Percentiles rank a stretch among this genome's conserved stretches.
These are phyloP conservation scores for Iphiclides podalirius DNA, from an alignment of 2,888 invertebrate genomes.

Conservation along the genomic window DNA sequence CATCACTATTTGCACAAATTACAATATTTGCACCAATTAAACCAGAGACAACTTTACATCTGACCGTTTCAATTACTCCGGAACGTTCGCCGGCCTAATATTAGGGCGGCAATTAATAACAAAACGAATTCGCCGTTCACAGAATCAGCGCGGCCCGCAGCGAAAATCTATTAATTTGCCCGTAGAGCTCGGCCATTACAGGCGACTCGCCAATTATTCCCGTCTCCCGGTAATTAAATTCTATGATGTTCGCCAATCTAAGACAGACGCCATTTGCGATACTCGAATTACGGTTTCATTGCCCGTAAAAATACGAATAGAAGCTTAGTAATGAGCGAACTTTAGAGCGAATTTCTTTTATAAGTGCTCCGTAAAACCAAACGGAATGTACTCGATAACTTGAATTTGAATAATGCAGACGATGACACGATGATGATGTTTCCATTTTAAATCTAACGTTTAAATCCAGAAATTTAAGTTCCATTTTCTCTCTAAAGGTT, in stretches of 20 bases:
- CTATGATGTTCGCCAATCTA: slow-evolving; percentile 72
- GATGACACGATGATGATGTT: background rate
- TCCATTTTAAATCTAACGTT: no score
- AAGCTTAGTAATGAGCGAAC: slow-evolving; percentile 30
- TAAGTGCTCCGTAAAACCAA: slow-evolving; percentile 7
- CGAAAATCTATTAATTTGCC: slow-evolving; percentile 74
- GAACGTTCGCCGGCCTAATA: slow-evolving; percentile 47
- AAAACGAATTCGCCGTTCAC: slow-evolving; percentile 45
- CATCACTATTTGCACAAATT: slow-evolving; percentile 12
- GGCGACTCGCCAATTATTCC: slow-evolving; percentile 73
- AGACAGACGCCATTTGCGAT: slow-evolving; percentile 73
- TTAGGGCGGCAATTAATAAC: slow-evolving; percentile 64
- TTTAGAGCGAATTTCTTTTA: slow-evolving; percentile 23
- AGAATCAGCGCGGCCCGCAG: slow-evolving; percentile 54
- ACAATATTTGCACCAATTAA: slow-evolving; percentile 9
- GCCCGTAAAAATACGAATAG: slow-evolving; percentile 57
- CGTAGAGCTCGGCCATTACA: slow-evolving; percentile 66
- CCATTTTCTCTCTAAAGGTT: no score
- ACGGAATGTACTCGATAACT: slow-evolving; percentile 13
- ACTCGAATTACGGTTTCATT: slow-evolving; percentile 70
- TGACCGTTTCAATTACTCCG: slow-evolving; percentile 31
- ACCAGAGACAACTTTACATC: slow-evolving; percentile 18
- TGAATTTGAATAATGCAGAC: slow-evolving; percentile 13
- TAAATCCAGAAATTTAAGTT: no score
- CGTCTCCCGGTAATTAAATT: slow-evolving; percentile 73